Percentiles rank a stretch among this genome's conserved stretches.
phyloP scores from a whole-genome alignment of 2,797 vertebrate genomes.

The Spea hammondii region DNA sequence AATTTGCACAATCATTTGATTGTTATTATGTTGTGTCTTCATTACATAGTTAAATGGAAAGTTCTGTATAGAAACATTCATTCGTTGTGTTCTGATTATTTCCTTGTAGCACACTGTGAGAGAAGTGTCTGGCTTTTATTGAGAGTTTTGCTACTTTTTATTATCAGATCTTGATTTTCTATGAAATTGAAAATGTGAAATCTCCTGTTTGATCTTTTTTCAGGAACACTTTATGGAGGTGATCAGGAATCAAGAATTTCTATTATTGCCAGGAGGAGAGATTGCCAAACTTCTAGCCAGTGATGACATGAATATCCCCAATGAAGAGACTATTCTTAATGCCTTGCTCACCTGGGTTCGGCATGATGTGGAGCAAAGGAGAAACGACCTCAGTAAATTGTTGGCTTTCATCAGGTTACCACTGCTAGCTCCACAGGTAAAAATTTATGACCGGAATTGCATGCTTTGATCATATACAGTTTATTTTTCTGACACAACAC shows the following conservation, averaged over 20 bases:
- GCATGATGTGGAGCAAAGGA: conserved; percentile 78
- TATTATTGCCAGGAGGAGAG: conserved; percentile 85
- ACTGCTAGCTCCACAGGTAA: conserved; percentile 91
- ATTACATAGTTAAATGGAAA: too few relatives aligned
- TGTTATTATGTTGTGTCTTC: too few relatives aligned
- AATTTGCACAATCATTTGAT: too few relatives aligned
- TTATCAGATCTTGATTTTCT: too few relatives aligned
- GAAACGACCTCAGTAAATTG: conserved; percentile 81
- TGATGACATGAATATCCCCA: conserved; percentile 96
- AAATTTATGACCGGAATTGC: conserved; percentile 7
- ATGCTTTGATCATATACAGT: too few relatives aligned
- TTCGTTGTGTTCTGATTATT: too few relatives aligned
- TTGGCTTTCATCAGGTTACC: conserved; percentile 88
- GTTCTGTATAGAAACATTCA: too few relatives aligned
- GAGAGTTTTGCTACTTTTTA: too few relatives aligned
- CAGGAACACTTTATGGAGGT: conserved; percentile 97
- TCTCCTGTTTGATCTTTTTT: conserved; percentile 28
- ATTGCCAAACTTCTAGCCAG: conserved; percentile 90
- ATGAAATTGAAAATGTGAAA: too few relatives aligned
- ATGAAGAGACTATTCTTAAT: conserved; percentile 91
- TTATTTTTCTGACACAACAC: too few relatives aligned
- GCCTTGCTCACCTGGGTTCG: conserved; percentile 91
- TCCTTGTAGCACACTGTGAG: too few relatives aligned
- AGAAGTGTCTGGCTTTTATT: too few relatives aligned
- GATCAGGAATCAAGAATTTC: conserved; percentile 93